phyloP scores from a whole-genome alignment of 2,888 invertebrate genomes.

The Arge pagana region DNA sequence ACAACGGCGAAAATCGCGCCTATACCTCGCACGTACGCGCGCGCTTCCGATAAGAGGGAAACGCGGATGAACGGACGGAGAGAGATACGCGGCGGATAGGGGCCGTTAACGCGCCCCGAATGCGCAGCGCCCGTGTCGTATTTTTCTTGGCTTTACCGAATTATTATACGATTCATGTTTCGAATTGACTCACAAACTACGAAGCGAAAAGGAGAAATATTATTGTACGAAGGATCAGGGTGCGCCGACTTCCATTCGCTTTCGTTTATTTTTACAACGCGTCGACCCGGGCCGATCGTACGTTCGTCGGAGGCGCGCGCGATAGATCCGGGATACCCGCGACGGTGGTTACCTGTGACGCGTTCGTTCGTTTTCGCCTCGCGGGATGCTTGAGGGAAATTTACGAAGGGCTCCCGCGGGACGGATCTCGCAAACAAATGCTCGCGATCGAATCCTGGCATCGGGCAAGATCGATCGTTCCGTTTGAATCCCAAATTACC shows the following conservation, averaged over 20 bases:
- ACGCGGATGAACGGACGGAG: not conserved
- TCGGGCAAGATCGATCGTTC: slow-evolving; percentile 55
- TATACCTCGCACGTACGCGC: too few species aligned
- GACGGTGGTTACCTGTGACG: not conserved
- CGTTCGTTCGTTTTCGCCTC: not conserved
- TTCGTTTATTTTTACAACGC: slow-evolving; percentile 13
- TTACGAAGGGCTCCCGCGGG: slow-evolving; percentile 43
- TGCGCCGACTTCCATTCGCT: not conserved
- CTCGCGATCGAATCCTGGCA: slow-evolving; percentile 56
- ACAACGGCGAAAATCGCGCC: too few species aligned
- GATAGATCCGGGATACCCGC: not conserved
- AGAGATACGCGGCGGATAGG: too few species aligned
- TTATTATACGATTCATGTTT: slow-evolving; percentile 59
- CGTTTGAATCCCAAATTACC: slow-evolving; percentile 56
- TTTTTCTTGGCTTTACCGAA: slow-evolving; percentile 55
- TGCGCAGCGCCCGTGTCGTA: slow-evolving; percentile 34
- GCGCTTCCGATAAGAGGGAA: too few species aligned
- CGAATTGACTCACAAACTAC: slow-evolving; percentile 58
- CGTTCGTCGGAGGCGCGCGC: slow-evolving; percentile 4
- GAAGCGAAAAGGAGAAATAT: slow-evolving; percentile 56
- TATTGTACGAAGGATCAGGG: slow-evolving; percentile 47
- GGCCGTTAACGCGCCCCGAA: slow-evolving; percentile 8
- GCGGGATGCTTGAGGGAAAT: not conserved
- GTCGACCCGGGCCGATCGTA: slow-evolving; percentile 9
- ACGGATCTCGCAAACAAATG: slow-evolving; percentile 57